Evolutionary conservation across 1,140 invertebrate species (phyloP).

Genomic region (Thaumetopoea pityocampa): DNA sequence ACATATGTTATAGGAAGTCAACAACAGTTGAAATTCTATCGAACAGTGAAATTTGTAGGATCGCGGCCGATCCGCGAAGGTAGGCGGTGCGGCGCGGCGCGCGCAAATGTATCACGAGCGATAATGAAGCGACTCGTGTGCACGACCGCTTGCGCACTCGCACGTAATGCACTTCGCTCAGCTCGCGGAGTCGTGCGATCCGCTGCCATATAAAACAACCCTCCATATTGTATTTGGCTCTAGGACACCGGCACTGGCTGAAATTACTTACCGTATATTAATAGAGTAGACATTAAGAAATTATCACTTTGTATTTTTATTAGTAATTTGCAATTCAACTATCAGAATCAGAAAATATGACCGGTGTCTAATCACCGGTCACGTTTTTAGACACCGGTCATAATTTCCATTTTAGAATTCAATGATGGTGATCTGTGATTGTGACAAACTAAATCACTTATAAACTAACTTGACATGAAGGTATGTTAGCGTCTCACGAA

Average conservation of each 20-base stretch:
- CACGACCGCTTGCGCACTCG: conserved; percentile 61
- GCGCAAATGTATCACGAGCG: conserved; percentile 57
- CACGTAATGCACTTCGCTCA: conserved; percentile 54
- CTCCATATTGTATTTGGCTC: conserved; percentile 44
- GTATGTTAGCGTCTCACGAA: no score
- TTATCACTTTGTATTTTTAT: no score
- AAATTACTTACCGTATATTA: not conserved
- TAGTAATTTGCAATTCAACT: no score
- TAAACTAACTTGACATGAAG: no score
- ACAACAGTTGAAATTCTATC: conserved; percentile 21
- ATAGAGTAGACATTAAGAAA: no score
- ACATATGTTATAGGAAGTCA: conserved; percentile 12
- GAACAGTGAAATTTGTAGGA: conserved; percentile 16
- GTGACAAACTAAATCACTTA: no score
- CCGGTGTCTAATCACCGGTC: no score
- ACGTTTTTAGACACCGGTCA: no score
- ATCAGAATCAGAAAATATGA: no score
- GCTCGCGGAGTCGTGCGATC: conserved; percentile 47
- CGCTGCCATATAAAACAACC: conserved; percentile 52
- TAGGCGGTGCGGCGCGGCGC: conserved; percentile 20
- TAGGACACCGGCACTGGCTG: conserved; percentile 22
- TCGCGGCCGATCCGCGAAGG: conserved; percentile 10
- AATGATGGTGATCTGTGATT: no score
- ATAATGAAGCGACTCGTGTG: conserved; percentile 64
- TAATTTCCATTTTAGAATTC: no score